A percentile compares a stretch with the other conserved stretches of the same genome.
Evolutionary conservation across 1,140 invertebrate genomes (phyloP).

Genomic region (Acyrthosiphon pisum): DNA sequence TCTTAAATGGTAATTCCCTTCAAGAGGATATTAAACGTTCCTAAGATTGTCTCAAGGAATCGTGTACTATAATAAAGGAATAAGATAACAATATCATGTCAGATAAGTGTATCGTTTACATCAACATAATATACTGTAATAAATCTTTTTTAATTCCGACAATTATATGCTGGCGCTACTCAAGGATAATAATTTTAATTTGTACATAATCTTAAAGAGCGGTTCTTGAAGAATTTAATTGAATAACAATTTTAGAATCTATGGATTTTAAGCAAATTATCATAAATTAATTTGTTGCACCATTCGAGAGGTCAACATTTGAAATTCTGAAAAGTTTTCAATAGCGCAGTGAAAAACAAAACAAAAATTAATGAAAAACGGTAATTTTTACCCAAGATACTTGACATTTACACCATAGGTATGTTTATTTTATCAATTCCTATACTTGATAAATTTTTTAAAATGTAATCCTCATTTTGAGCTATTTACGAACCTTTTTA

Average conservation of each 20-base stretch:
- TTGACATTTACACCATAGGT: no score
- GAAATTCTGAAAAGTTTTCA: no score
- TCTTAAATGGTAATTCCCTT: constrained; percentile 14
- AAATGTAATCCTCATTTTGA: no score
- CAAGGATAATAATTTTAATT: background rate
- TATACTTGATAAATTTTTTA: no score
- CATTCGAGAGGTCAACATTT: no score
- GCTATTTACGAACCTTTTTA: no score
- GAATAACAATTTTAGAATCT: background rate
- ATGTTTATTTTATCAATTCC: no score
- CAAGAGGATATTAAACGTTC: constrained; percentile 6
- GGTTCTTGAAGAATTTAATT: background rate
- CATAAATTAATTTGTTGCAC: background rate
- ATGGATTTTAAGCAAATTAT: background rate
- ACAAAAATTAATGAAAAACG: no score
- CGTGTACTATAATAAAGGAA: background rate
- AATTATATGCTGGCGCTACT: background rate
- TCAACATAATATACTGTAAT: constrained; percentile 17
- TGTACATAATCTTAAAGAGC: background rate
- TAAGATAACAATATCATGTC: constrained; percentile 26
- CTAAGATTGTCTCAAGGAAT: background rate
- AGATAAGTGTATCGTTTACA: constrained; percentile 37
- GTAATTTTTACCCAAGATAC: no score
- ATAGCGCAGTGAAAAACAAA: no score
- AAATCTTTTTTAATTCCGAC: background rate